phyloP scores from a whole-genome alignment of 2,113 vertebrate species.

The Vicugna pacos region DNA sequence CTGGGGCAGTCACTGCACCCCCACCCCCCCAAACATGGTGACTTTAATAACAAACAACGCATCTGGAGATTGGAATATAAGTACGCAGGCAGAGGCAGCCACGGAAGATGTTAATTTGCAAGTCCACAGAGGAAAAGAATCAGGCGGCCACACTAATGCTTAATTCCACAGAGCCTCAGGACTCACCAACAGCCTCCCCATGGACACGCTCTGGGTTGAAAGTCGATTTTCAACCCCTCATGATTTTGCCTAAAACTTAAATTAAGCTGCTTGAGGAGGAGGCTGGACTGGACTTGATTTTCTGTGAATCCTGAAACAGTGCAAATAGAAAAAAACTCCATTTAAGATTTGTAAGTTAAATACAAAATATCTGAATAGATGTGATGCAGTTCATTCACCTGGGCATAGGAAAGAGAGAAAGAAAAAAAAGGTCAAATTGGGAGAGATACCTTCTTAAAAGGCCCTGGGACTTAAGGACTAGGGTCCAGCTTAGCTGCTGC shows the following conservation, averaged over 20 bases:
- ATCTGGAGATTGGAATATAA: constrained; percentile 54
- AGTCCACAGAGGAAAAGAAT: constrained; percentile 69
- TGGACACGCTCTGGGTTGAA: constrained; percentile 35
- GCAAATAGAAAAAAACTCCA: not conserved
- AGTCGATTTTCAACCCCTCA: constrained; percentile 54
- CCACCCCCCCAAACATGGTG: constrained; percentile 58
- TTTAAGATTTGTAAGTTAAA: constrained; percentile 60
- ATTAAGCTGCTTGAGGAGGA: constrained; percentile 51
- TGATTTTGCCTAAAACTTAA: constrained; percentile 50
- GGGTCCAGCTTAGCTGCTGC: not conserved
- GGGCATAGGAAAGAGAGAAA: not conserved
- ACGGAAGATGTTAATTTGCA: constrained; percentile 72
- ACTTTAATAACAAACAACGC: constrained; percentile 81
- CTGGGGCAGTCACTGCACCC: constrained; percentile 64
- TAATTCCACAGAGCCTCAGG: constrained; percentile 32
- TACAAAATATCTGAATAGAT: constrained; percentile 20
- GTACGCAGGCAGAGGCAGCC: constrained; percentile 51
- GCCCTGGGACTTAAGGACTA: not conserved
- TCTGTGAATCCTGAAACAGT: constrained; percentile 44
- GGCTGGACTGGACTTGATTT: constrained; percentile 6
- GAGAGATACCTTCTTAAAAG: not conserved
- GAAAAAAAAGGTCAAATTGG: not conserved
- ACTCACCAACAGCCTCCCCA: not conserved
- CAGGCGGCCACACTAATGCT: constrained; percentile 52
- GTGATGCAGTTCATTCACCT: not conserved